Evolutionary conservation across 2,797 vertebrate species (phyloP).

Genomic region (Urophycis tenuis): DNA sequence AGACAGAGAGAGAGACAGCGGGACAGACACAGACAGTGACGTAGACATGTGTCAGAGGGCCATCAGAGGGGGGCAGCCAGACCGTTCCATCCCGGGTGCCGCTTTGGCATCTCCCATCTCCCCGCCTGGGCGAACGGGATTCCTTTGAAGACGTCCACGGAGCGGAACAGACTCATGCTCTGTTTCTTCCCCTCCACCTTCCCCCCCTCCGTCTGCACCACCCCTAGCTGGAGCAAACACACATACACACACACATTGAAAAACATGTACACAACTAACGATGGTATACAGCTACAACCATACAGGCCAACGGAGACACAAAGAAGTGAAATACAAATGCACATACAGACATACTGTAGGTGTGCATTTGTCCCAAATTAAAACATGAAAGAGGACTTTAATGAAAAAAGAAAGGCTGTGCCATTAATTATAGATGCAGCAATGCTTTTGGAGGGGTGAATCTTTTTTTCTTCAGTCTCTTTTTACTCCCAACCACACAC

Average conservation of each 20-base stretch:
- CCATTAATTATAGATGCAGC: no score
- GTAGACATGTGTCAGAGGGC: conserved; percentile 2
- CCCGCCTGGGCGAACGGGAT: conserved; percentile 80
- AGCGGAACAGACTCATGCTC: conserved; percentile 57
- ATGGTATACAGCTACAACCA: neutral
- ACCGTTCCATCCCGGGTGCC: conserved; percentile 81
- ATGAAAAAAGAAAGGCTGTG: no score
- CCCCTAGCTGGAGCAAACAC: conserved; percentile 66
- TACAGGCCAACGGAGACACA: neutral
- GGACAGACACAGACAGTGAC: neutral
- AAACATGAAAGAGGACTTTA: no score
- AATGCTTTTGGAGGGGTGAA: no score
- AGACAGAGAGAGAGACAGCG: neutral
- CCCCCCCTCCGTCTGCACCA: conserved; percentile 77
- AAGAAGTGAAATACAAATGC: neutral
- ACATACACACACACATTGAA: conserved; percentile 13
- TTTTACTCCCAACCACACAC: no score
- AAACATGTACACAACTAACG: neutral
- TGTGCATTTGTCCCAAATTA: no score
- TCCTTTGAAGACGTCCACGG: conserved; percentile 78
- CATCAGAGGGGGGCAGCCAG: conserved; percentile 19
- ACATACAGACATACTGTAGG: neutral
- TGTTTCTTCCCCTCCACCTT: conserved; percentile 72
- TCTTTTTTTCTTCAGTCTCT: no score
- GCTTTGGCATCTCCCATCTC: conserved; percentile 71